Evolutionary conservation across 2,797 vertebrate species (phyloP), one percentile per base, ranked within the genome.

Genomic region (Alca torda): DNA sequence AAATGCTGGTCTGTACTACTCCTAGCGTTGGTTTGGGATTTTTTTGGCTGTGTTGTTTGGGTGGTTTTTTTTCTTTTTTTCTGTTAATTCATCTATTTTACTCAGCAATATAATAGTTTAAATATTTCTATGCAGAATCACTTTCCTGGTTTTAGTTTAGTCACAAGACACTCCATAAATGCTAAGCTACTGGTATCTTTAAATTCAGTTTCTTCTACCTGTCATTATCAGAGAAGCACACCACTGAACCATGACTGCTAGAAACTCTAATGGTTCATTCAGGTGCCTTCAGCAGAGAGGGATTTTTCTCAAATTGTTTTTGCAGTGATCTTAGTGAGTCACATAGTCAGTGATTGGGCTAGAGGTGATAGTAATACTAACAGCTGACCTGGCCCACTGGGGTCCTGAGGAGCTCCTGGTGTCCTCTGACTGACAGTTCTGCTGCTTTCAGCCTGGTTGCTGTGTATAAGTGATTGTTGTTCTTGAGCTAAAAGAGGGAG

Each of bases 401-500:
- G 74, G n/a, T 98, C 96, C 46, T 75, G 95, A 56, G 92, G 41
- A 69, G 63, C 72, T 87, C 89, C 95, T 33, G 2, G 5, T 31
- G 19, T 67, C 67, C 61, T 67, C 73, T 81, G 82, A 9, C 54
- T 91, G 21, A 80, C n/a, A 28, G 95, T 93, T 68, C 67, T 31
- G 50, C 97, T 97, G 96, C 98, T 98, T 93, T 98, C 98, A 65
- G 98, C 98, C 94, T 98, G 98, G 89, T 33, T 97, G 87, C 91
- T 97, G 69, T 98, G 96, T 23, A 95, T 53, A 88, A 97, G 6
- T 4, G 54, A 91, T 43, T 76, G 95, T 50, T 89, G 78, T 33
- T 97, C 95, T 95, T 95, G 91, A 79, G 90, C 98, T 98, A 35
- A 53, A 95, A 16, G 18, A 48, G 11, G 13, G 28, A 37, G 23